Percentiles rank a stretch among this genome's conserved stretches.
These are phyloP conservation scores for Pipistrellus pygmaeus DNA, from an alignment of 2,797 vertebrate species.

Conservation along the genomic window DNA sequence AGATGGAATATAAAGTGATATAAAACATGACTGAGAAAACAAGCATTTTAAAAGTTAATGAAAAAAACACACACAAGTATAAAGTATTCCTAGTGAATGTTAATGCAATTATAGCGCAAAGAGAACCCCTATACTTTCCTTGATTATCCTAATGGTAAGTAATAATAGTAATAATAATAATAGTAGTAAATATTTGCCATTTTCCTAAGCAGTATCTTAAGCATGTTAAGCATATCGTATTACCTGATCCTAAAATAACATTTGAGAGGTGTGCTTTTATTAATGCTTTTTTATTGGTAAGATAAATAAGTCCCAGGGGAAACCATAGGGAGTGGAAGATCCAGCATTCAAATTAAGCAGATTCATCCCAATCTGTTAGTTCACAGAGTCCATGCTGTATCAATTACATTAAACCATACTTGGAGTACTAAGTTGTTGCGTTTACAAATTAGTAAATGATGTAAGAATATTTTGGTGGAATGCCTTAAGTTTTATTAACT, in stretches of 20 bases:
- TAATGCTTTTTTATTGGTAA: neutral
- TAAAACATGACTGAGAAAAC: slow-evolving; percentile 67
- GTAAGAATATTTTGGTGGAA: neutral
- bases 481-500: neutral
- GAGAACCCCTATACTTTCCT: neutral
- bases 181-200: neutral
- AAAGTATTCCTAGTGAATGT: neutral
- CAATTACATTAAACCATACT: neutral
- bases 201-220: slow-evolving; percentile 19
- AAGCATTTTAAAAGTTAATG: slow-evolving; percentile 75
- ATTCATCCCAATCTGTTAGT: neutral
- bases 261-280: neutral
- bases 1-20: slow-evolving; percentile 79
- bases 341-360: neutral
- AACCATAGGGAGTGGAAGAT: neutral
- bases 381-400: neutral
- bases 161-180: neutral
- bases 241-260: neutral
- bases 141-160: neutral
- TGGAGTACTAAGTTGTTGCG: neutral
- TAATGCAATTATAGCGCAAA: slow-evolving; percentile 39
- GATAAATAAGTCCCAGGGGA: neutral
- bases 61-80: slow-evolving; percentile 9
- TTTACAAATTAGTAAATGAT: neutral
- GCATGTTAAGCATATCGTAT: neutral